Conservation (phyloP, 2,888 invertebrate species). For the Strigamia transsilvanica region DNA sequence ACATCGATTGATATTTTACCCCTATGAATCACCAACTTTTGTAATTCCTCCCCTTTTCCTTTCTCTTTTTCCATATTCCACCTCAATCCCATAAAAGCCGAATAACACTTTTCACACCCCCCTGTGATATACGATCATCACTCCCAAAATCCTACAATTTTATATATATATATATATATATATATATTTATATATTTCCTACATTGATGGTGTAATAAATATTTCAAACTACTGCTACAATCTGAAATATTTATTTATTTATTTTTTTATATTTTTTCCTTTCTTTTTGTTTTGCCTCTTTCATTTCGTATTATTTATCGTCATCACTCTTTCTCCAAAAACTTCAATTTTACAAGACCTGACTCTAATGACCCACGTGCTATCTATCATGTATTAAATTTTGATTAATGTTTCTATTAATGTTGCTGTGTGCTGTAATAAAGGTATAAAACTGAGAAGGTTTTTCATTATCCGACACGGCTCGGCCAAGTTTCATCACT, state of each 20-base stretch:
- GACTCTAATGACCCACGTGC: constrained; percentile 9
- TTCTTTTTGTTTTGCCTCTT: not conserved
- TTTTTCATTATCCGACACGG: constrained; percentile 39
- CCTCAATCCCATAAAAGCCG: constrained; percentile 34
- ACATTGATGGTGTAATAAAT: too few relatives aligned
- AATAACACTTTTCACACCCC: constrained; percentile 33
- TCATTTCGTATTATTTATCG: not conserved
- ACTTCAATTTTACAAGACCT: constrained; percentile 28
- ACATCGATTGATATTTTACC: not conserved
- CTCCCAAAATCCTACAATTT: not conserved
- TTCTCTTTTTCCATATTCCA: not conserved
- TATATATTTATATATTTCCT: not conserved
- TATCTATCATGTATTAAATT: constrained; percentile 40
- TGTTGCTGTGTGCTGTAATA: constrained; percentile 22
- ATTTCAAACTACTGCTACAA: too few relatives aligned
- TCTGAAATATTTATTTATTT: too few relatives aligned
- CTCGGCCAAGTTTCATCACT: constrained; percentile 5
- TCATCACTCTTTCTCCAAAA: not conserved
- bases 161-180: not conserved
- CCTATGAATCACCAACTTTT: constrained; percentile 10
- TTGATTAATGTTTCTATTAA: constrained; percentile 37
- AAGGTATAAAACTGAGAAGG: constrained; percentile 32
- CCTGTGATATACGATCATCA: not conserved
- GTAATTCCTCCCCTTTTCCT: constrained; percentile 2
- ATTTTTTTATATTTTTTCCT: too few relatives aligned